Percentiles rank a stretch among this genome's conserved stretches.
phyloP scores from a whole-genome alignment of 2,888 invertebrate genomes.

The Nemoura dubitans region DNA sequence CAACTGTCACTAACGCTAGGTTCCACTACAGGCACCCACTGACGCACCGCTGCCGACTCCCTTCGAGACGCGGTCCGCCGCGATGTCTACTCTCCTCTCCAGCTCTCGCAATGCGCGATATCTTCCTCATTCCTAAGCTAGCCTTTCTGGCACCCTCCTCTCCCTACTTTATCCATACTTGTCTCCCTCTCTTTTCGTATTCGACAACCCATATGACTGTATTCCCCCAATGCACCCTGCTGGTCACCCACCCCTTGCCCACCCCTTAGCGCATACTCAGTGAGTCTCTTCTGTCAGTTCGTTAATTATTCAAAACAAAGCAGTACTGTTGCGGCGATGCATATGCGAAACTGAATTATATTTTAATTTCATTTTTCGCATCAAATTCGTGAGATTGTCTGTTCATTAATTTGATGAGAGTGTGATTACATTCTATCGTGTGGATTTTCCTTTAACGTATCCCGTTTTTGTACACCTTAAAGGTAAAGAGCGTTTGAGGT shows the following conservation, averaged over 20 bases:
- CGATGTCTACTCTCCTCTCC: conserved; percentile 61
- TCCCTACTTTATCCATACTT: background rate
- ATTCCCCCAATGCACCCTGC: conserved; percentile 22
- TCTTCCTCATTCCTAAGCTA: conserved; percentile 47
- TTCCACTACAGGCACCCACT: background rate
- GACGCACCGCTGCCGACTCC: conserved; percentile 55
- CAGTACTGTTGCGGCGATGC: background rate
- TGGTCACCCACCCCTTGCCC: background rate
- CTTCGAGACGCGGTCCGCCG: conserved; percentile 59
- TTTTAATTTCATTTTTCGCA: background rate
- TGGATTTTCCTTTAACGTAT: background rate
- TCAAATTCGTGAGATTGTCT: background rate
- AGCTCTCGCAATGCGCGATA: conserved; percentile 48
- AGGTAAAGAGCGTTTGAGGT: background rate
- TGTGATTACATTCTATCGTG: background rate
- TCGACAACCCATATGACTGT: conserved; percentile 32
- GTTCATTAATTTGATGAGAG: background rate
- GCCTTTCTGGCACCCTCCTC: conserved; percentile 63
- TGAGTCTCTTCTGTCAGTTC: background rate
- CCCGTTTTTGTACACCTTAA: background rate
- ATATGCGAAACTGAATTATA: background rate
- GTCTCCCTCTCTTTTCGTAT: background rate
- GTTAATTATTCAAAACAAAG: background rate
- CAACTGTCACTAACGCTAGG: conserved; percentile 39
- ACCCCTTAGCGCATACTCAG: background rate